phyloP scores from a whole-genome alignment of 2,113 vertebrate genomes.

The Baryphthengus martii region DNA sequence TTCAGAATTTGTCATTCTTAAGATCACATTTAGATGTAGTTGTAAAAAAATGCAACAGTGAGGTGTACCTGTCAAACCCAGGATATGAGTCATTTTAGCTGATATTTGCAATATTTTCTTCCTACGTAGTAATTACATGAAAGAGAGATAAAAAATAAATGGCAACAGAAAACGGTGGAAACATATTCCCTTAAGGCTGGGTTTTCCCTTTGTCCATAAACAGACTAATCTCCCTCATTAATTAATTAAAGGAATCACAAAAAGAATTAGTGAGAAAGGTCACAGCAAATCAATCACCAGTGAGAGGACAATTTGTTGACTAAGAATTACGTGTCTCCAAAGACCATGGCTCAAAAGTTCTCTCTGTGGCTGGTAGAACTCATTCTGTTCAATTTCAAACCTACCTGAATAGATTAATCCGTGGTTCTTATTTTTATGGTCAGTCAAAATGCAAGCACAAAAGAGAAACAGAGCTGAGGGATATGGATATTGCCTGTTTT shows the following conservation, averaged over 20 bases:
- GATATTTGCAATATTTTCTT: slow-evolving; percentile 55
- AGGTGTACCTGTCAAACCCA: slow-evolving; percentile 54
- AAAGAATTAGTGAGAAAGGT: slow-evolving; percentile 21
- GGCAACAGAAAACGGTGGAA: background rate
- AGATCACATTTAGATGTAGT: background rate
- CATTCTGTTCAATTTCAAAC: background rate
- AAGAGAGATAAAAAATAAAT: background rate
- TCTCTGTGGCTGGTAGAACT: background rate
- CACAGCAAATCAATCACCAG: slow-evolving; percentile 7
- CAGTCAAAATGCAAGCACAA: background rate
- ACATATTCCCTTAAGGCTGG: slow-evolving; percentile 1
- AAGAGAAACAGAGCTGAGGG: background rate
- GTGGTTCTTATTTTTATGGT: accelerated
- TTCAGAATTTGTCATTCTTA: slow-evolving; percentile 34
- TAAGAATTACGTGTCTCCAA: slow-evolving; percentile 42
- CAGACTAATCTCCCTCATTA: background rate
- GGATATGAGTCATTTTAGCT: slow-evolving; percentile 68
- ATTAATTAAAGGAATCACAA: slow-evolving; percentile 30
- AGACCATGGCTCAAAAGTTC: background rate
- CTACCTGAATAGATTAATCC: background rate
- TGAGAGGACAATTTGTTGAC: slow-evolving; percentile 15
- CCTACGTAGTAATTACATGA: slow-evolving; percentile 18
- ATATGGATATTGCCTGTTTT: background rate
- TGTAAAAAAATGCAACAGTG: background rate
- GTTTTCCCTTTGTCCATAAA: slow-evolving; percentile 28